Evolutionary conservation across 2,797 vertebrate species (phyloP).

Genomic region (Toxotes lorentzi): DNA sequence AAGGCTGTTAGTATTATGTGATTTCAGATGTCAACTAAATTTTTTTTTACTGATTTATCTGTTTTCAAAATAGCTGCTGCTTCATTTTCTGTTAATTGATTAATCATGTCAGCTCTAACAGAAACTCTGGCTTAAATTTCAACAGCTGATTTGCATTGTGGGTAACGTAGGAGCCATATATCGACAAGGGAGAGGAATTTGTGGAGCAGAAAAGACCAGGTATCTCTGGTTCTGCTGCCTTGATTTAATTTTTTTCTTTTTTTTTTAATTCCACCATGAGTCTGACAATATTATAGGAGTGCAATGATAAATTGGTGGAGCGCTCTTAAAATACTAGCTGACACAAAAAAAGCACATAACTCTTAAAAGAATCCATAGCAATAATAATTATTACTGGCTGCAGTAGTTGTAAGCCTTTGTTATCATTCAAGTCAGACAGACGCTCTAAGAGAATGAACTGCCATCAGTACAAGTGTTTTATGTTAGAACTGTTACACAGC

Average conservation of each 20-base stretch:
- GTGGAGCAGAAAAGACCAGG: background rate
- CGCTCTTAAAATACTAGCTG: background rate
- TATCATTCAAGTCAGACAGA: background rate
- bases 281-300: background rate
- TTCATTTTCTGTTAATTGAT: too few species aligned
- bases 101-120: too few species aligned
- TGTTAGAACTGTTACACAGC: background rate
- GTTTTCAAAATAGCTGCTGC: too few species aligned
- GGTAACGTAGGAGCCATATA: background rate
- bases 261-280: background rate
- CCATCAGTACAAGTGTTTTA: too few species aligned
- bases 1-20: background rate
- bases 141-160: too few species aligned
- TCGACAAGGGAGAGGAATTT: background rate
- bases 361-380: background rate
- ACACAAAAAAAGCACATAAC: background rate
- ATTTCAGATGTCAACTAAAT: too few species aligned
- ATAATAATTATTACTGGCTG: background rate
- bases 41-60: too few species aligned
- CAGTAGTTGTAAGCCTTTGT: background rate
- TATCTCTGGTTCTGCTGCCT: background rate
- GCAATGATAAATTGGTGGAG: background rate
- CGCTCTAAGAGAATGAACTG: too few species aligned
- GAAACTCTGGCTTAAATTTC: too few species aligned
- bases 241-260: background rate